These are phyloP conservation scores for Aethes cnicana DNA, from an alignment of 2,888 invertebrate species.

Conservation along the genomic window DNA sequence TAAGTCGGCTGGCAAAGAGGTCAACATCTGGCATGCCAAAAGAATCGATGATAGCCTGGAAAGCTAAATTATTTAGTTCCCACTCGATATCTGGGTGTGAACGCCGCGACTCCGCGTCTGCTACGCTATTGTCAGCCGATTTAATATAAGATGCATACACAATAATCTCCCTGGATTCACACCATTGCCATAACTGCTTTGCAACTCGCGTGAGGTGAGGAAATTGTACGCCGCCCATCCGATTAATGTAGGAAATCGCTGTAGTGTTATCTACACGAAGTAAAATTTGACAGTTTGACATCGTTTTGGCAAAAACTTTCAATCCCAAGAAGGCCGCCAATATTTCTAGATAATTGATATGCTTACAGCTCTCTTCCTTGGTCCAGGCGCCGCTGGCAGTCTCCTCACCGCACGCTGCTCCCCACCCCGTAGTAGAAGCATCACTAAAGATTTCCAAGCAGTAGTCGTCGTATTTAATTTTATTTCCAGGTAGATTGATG, in stretches of 20 bases:
- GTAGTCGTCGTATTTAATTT: constrained; percentile 1
- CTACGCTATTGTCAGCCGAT: constrained; percentile 15
- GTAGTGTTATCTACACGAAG: constrained; percentile 34
- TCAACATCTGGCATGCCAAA: constrained; percentile 13
- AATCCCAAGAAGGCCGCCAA: constrained; percentile 11
- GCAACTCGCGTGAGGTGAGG: constrained; percentile 22
- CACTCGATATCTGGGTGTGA: constrained; percentile 30
- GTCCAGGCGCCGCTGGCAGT: constrained; percentile 12
- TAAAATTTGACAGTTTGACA: constrained; percentile 24
- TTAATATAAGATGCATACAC: constrained; percentile 21
- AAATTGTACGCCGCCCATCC: constrained; percentile 1
- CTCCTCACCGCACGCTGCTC: constrained; percentile 11
- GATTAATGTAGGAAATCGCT: constrained; percentile 32
- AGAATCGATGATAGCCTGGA: constrained; percentile 1
- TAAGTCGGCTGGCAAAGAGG: constrained; percentile 17
- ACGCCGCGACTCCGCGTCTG: constrained; percentile 29
- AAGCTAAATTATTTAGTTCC: constrained; percentile 24
- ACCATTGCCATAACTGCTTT: constrained; percentile 31
- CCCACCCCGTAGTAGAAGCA: constrained; percentile 21
- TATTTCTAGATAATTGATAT: constrained; percentile 23
- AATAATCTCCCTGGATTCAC: constrained; percentile 18
- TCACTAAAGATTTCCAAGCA: constrained; percentile 19
- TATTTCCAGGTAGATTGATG: background rate
- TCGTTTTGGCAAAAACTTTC: constrained; percentile 20
- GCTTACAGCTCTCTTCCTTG: background rate